These are phyloP conservation scores for Tapirus terrestris DNA, from an alignment of 2,113 vertebrate genomes.

Conservation along the genomic window DNA sequence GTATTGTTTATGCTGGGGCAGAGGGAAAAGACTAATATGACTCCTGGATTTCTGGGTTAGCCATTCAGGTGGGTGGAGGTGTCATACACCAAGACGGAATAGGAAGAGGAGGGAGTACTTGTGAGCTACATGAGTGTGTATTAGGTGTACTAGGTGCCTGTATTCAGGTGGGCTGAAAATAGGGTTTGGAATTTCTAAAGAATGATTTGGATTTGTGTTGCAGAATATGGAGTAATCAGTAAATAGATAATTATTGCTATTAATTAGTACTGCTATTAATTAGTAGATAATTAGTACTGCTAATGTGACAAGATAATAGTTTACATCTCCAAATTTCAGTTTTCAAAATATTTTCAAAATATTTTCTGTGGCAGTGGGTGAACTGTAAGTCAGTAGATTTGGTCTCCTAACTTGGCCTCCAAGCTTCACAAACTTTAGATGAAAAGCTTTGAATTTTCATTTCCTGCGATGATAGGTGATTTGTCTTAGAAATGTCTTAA, in stretches of 20 bases:
- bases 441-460: background rate
- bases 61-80: background rate
- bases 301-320: background rate
- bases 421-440: background rate
- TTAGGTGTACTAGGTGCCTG: background rate
- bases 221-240: background rate
- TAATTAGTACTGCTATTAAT: too few relatives aligned
- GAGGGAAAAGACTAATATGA: background rate
- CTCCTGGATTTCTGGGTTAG: background rate
- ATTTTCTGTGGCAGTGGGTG: background rate
- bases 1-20: background rate
- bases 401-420: background rate
- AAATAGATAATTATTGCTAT: background rate
- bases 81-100: too few relatives aligned
- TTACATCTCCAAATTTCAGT: background rate
- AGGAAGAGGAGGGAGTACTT: background rate
- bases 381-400: background rate
- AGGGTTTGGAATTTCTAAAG: background rate
- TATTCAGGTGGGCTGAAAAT: background rate
- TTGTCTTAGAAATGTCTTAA: background rate
- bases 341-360: conserved; percentile 33
- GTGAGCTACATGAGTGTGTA: fast-evolving
- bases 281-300: too few relatives aligned
- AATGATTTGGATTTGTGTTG: background rate
- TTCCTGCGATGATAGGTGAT: background rate